These are phyloP conservation scores for Caenorhabditis afra DNA, from an alignment of 2,888 invertebrate species.

Conservation along the genomic window DNA sequence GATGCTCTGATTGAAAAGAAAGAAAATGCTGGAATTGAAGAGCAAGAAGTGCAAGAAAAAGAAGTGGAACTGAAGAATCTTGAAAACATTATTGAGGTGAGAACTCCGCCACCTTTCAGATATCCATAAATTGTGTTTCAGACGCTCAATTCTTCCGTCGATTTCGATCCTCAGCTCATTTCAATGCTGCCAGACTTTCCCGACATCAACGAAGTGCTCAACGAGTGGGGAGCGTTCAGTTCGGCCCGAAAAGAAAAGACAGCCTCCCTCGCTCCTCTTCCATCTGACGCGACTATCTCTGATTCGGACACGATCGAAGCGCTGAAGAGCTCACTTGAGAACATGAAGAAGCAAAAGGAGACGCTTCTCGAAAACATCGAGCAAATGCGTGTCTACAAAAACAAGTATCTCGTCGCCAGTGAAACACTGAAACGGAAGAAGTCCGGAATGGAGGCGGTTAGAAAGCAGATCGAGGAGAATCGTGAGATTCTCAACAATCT, in stretches of 20 bases:
- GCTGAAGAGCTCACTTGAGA: slow-evolving; percentile 1
- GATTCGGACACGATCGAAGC: neutral
- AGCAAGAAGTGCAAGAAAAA: neutral
- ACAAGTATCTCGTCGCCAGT: neutral
- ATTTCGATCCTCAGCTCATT: neutral
- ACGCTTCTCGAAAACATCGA: neutral
- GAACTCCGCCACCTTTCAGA: neutral
- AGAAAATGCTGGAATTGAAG: neutral
- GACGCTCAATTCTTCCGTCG: neutral
- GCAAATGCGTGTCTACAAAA: slow-evolving; percentile 7
- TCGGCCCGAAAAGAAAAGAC: neutral
- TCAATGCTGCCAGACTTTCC: neutral
- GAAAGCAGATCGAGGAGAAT: slow-evolving; percentile 13
- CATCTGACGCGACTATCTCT: neutral
- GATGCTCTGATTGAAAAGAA: neutral
- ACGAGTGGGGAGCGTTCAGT: slow-evolving; percentile 4
- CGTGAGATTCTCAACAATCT: neutral
- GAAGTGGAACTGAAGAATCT: neutral
- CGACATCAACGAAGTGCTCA: neutral
- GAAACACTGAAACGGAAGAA: slow-evolving; percentile 11
- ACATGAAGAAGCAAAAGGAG: slow-evolving; percentile 1
- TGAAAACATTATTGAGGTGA: neutral
- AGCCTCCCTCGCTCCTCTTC: neutral
- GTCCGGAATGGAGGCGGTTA: slow-evolving; percentile 1
- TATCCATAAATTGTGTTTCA: neutral